These are phyloP conservation scores for Platichthys stellatus DNA, from an alignment of 2,113 vertebrate species.

Conservation along the genomic window DNA sequence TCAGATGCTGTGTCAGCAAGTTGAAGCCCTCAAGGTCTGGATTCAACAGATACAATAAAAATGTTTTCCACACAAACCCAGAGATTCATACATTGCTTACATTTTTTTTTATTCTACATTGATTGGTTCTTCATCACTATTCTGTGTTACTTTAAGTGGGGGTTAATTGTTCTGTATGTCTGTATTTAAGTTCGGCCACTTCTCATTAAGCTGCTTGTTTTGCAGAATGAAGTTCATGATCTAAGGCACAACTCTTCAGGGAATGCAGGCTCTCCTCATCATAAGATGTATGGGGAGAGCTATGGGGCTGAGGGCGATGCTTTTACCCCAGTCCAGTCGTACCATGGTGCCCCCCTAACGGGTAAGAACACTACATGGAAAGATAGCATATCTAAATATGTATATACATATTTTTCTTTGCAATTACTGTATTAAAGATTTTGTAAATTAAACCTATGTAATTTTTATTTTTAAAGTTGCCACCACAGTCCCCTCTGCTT, in stretches of 20 bases:
- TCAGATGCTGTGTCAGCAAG: constrained; percentile 94
- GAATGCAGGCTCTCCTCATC: constrained; percentile 81
- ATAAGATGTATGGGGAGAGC: constrained; percentile 86
- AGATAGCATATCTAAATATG: not conserved
- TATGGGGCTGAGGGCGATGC: constrained; percentile 87
- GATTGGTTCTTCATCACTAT: no score
- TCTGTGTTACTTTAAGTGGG: not conserved
- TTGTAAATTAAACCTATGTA: not conserved
- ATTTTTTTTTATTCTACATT: no score
- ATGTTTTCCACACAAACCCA: no score
- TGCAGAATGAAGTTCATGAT: constrained; percentile 95
- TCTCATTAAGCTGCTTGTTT: constrained; percentile 19
- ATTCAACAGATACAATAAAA: not conserved
- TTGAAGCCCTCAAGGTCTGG: constrained; percentile 94
- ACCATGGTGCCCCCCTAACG: constrained; percentile 91
- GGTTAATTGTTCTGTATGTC: not conserved
- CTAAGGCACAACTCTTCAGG: constrained; percentile 88
- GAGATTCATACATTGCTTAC: no score
- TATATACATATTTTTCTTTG: not conserved
- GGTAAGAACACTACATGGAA: constrained; percentile 72
- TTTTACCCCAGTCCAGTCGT: constrained; percentile 88
- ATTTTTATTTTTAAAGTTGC: constrained; percentile 82
- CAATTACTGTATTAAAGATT: not conserved
- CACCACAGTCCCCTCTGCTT: constrained; percentile 90
- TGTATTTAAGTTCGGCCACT: not conserved